A percentile compares a stretch with the other conserved stretches of the same genome.
phyloP scores from a whole-genome alignment of 2,888 invertebrate species.

The Drosophila longiperda region DNA sequence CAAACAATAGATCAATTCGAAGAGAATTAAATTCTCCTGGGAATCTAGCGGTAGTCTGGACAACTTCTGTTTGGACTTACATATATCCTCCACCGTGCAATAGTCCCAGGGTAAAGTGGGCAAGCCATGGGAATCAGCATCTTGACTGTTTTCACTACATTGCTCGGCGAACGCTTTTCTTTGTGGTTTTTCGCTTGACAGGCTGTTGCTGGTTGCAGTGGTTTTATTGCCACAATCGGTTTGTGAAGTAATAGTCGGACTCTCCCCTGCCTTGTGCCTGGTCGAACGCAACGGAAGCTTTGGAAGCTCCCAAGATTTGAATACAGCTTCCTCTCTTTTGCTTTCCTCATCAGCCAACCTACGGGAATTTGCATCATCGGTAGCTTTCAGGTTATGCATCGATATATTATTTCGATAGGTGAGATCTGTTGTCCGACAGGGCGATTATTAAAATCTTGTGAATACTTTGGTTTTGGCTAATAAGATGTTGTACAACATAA shows the following conservation, averaged over 20 bases:
- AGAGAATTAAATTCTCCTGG: slow-evolving; percentile 93
- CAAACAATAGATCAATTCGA: slow-evolving; percentile 92
- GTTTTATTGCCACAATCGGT: background rate
- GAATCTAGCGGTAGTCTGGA: slow-evolving; percentile 88
- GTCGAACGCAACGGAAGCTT: background rate
- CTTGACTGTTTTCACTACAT: background rate
- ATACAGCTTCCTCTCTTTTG: background rate
- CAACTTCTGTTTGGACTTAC: slow-evolving; percentile 69
- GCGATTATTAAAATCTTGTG: background rate
- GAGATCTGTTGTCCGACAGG: background rate
- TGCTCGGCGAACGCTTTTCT: background rate
- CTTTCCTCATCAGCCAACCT: background rate
- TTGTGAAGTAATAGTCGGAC: background rate
- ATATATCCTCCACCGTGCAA: slow-evolving; percentile 70
- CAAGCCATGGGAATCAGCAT: background rate
- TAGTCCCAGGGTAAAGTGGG: slow-evolving; percentile 81
- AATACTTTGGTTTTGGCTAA: background rate
- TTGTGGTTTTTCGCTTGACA: background rate
- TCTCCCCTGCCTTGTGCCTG: background rate
- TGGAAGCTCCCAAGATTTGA: background rate
- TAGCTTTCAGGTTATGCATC: background rate
- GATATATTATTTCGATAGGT: background rate
- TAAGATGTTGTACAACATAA: background rate
- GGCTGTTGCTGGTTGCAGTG: background rate
- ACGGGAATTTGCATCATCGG: background rate